phyloP scores from a whole-genome alignment of 92 coral and sea anemone species.

The Umimayanthus kanabou region DNA sequence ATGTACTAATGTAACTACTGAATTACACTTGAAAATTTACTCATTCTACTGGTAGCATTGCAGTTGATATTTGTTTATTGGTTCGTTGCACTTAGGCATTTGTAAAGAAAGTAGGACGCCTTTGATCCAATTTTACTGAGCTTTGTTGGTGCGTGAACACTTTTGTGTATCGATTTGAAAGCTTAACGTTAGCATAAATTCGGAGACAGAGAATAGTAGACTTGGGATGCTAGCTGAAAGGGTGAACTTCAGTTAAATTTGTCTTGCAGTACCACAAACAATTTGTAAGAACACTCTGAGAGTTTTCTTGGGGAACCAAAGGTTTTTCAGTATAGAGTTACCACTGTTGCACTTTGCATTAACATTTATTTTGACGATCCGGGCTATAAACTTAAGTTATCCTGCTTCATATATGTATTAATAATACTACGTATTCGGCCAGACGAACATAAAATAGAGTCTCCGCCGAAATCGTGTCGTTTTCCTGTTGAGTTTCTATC shows the following conservation, averaged over 20 bases:
- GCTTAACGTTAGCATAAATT: no score
- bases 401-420: background rate
- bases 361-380: background rate
- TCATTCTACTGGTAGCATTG: no score
- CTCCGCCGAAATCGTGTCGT: no score
- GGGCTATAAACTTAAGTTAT: background rate
- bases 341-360: background rate
- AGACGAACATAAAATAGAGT: no score
- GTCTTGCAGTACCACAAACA: no score
- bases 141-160: no score
- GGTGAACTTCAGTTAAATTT: no score
- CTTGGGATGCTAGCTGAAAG: no score
- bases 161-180: no score
- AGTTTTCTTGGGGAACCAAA: background rate
- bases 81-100: background rate
- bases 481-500: no score
- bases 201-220: background rate
- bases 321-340: background rate
- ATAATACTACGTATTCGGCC: no score
- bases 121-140: background rate
- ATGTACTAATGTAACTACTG: background rate
- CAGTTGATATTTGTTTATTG: background rate
- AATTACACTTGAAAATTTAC: background rate
- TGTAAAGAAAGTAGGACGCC: background rate
- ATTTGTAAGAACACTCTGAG: no score